These are phyloP conservation scores for Thymallus thymallus DNA, from an alignment of 2,113 vertebrate genomes.

Conservation along the genomic window DNA sequence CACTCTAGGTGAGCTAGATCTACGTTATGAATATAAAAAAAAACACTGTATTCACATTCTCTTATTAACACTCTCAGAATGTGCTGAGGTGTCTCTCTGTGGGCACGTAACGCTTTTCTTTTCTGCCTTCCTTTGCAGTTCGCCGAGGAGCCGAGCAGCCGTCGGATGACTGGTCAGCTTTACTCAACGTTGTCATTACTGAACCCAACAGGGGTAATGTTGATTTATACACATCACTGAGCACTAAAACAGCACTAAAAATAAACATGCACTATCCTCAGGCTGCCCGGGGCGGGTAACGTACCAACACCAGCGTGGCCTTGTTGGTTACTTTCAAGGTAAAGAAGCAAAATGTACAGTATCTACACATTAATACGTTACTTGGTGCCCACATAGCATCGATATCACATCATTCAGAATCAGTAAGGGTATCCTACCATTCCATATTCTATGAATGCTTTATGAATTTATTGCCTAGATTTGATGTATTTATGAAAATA, in stretches of 20 bases:
- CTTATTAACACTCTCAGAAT: conserved; percentile 11
- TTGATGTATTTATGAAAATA: too few relatives aligned
- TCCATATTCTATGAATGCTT: too few relatives aligned
- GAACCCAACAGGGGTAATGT: conserved; percentile 64
- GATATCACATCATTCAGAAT: too few relatives aligned
- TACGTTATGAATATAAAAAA: conserved; percentile 40
- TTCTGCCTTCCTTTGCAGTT: conserved; percentile 62
- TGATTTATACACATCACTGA: conserved; percentile 70
- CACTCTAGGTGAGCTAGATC: background rate
- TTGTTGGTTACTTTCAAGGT: conserved; percentile 40
- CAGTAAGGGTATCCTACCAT: too few relatives aligned
- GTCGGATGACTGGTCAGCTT: conserved; percentile 61
- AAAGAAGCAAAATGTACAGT: background rate
- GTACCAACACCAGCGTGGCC: conserved; percentile 50
- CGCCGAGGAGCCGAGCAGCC: conserved; percentile 56
- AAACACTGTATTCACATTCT: conserved; percentile 35
- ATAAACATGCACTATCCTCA: conserved; percentile 62
- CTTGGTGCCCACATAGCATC: too few relatives aligned
- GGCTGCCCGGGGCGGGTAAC: conserved; percentile 55
- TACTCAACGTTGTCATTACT: conserved; percentile 66
- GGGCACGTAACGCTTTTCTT: conserved; percentile 41
- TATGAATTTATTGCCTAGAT: too few relatives aligned
- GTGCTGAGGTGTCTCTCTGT: conserved; percentile 32
- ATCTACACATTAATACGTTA: background rate
- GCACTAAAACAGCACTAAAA: conserved; percentile 69